Percentiles rank a stretch among this genome's conserved stretches.
These are phyloP conservation scores for Ypsolopha scabrella DNA, from an alignment of 2,888 invertebrate species.

Conservation along the genomic window DNA sequence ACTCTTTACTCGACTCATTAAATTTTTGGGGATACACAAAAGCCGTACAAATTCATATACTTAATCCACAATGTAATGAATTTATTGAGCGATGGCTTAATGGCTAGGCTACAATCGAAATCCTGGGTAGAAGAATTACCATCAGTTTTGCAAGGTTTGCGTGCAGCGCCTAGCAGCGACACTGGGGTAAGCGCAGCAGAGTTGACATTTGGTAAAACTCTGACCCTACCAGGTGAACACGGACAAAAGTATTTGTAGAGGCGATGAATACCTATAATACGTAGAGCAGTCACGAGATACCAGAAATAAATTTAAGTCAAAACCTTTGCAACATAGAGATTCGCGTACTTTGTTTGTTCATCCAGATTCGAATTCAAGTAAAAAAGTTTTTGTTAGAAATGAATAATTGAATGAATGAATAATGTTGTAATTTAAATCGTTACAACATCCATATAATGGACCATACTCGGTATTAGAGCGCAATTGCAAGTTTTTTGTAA, in stretches of 20 bases:
- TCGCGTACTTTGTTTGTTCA: constrained; percentile 1
- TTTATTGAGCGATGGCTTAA: constrained; percentile 14
- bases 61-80: constrained; percentile 14
- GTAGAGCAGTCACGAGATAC: neutral
- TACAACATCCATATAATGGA: constrained; percentile 8
- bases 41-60: constrained; percentile 13
- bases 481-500: constrained; percentile 5
- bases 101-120: constrained; percentile 4
- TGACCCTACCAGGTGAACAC: constrained; percentile 18
- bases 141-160: constrained; percentile 21
- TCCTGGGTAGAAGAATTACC: constrained; percentile 18
- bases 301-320: neutral
- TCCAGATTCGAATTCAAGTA: neutral
- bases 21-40: constrained; percentile 11
- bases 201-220: constrained; percentile 15
- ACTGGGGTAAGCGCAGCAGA: constrained; percentile 16
- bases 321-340: neutral
- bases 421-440: constrained; percentile 1
- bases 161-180: constrained; percentile 14
- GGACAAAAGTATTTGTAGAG: neutral
- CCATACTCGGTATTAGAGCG: constrained; percentile 8
- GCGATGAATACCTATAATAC: neutral
- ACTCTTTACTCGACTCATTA: constrained; percentile 10
- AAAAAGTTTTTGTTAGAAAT: constrained; percentile 8
- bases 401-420: too few species aligned